These are phyloP conservation scores for Palaemon carinicauda DNA, from an alignment of 1,140 invertebrate genomes.

Conservation along the genomic window DNA sequence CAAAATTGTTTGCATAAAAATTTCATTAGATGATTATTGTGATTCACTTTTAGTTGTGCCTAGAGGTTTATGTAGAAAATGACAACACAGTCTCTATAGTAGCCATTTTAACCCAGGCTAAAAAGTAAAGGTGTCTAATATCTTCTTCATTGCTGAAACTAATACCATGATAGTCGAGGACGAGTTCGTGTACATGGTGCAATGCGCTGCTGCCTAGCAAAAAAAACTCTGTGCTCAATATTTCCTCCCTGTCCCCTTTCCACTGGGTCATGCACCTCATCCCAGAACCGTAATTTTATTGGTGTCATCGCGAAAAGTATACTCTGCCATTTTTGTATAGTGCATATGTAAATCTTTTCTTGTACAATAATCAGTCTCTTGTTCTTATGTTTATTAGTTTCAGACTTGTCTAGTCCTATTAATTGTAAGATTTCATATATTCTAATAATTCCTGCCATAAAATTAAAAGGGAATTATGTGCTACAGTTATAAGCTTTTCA, in stretches of 20 bases:
- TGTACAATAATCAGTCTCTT: slow-evolving; percentile 11
- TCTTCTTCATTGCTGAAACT: too few relatives aligned
- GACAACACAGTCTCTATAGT: too few relatives aligned
- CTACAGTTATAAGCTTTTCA: slow-evolving; percentile 4
- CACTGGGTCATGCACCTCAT: not conserved
- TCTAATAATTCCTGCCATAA: not conserved
- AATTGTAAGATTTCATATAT: slow-evolving; percentile 23
- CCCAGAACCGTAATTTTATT: slow-evolving; percentile 16
- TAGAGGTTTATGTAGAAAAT: too few relatives aligned
- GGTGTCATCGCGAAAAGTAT: slow-evolving; percentile 11
- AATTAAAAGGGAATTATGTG: not conserved
- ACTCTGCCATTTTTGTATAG: slow-evolving; percentile 34
- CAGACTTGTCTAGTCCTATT: slow-evolving; percentile 43
- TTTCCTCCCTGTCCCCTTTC: not conserved
- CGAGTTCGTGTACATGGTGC: too few relatives aligned
- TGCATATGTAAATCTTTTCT: slow-evolving; percentile 37
- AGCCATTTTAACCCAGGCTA: too few relatives aligned
- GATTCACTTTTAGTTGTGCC: too few relatives aligned
- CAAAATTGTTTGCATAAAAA: too few relatives aligned
- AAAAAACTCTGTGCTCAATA: not conserved
- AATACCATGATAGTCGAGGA: too few relatives aligned
- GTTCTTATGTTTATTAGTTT: slow-evolving; percentile 21
- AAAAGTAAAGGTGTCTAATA: too few relatives aligned
- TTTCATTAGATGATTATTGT: too few relatives aligned
- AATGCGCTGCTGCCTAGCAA: too few relatives aligned